Conservation (phyloP, 2,113 vertebrate genomes). For the Prochilodus magdalenae region DNA sequence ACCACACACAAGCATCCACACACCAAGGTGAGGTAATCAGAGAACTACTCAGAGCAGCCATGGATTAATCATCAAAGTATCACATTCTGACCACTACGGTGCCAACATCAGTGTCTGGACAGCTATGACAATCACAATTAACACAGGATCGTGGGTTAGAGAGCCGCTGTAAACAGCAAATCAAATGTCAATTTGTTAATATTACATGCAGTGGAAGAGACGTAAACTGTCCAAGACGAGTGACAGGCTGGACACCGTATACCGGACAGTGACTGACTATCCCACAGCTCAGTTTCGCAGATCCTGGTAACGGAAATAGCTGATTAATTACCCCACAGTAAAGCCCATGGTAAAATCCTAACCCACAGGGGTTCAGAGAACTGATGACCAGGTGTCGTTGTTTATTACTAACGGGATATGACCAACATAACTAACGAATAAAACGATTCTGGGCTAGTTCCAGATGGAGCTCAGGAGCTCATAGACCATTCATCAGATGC, state of each 20-base stretch:
- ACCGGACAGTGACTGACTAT: constrained; percentile 46
- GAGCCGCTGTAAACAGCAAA: constrained; percentile 54
- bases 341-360: not conserved
- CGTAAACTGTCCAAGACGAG: constrained; percentile 54
- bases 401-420: not conserved
- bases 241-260: constrained; percentile 61
- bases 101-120: not conserved
- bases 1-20: constrained; percentile 46
- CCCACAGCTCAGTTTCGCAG: constrained; percentile 51
- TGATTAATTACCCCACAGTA: constrained; percentile 48
- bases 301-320: constrained; percentile 53
- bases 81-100: not conserved
- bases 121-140: constrained; percentile 30
- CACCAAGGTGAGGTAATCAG: not conserved
- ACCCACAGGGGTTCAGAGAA: not conserved
- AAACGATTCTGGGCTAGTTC: no score
- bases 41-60: not conserved
- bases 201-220: constrained; percentile 59
- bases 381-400: not conserved
- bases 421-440: not conserved
- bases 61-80: constrained; percentile 8
- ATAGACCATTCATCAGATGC: no score
- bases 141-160: constrained; percentile 26
- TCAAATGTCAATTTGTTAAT: constrained; percentile 53
- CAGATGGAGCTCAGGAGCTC: no score